Evolutionary conservation across 2,113 vertebrate genomes (phyloP).

Genomic region (Etheostoma cragini): DNA sequence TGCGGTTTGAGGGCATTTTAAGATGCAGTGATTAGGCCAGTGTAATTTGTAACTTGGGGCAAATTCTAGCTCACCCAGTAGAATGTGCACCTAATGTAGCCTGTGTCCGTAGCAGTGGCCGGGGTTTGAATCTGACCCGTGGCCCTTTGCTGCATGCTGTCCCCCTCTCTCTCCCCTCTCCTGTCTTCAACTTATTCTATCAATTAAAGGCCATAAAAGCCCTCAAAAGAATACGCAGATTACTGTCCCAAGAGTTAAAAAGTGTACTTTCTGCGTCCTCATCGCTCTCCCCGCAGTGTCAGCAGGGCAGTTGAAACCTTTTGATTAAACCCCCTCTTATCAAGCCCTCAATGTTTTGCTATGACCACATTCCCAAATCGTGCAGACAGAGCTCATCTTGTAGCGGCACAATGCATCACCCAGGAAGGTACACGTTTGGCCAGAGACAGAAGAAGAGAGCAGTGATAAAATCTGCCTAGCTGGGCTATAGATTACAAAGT

Average conservation of each 20-base stretch:
- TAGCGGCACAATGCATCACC: not conserved
- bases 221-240: not conserved
- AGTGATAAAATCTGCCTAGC: constrained; percentile 1
- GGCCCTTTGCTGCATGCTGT: too few species aligned
- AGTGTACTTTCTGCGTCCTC: not conserved
- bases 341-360: not conserved
- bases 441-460: not conserved
- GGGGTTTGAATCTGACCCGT: too few species aligned
- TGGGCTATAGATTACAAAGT: not conserved
- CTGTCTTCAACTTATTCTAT: too few species aligned
- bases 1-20: not conserved
- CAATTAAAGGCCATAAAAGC: too few species aligned
- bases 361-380: not conserved
- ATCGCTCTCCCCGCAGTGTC: not conserved
- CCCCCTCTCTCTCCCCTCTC: too few species aligned
- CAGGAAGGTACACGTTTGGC: not conserved
- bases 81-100: too few species aligned
- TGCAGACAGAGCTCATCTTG: constrained; percentile 24
- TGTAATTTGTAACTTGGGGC: not conserved
- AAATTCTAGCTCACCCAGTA: too few species aligned
- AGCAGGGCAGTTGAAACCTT: not conserved
- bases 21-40: not conserved
- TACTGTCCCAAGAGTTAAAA: not conserved
- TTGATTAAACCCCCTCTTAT: constrained; percentile 2
- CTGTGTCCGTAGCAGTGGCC: too few species aligned